phyloP scores from a whole-genome alignment of 2,888 invertebrate genomes.

The Eueremaeus valkanovi region DNA sequence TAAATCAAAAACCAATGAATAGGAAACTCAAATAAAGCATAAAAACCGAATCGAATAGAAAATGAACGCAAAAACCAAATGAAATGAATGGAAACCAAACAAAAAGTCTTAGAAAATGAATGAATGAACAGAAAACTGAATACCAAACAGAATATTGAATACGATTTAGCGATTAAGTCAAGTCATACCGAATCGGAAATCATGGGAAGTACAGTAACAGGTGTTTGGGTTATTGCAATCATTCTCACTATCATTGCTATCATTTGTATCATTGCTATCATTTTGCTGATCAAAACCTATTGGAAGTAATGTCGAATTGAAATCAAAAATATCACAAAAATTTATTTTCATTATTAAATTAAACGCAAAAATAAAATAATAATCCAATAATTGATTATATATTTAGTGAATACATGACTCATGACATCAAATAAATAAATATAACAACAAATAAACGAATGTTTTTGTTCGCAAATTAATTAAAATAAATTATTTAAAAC shows the following conservation, averaged over 20 bases:
- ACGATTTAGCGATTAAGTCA: background rate
- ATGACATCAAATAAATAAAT: background rate
- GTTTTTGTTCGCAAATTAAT: background rate
- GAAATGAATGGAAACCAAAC: background rate
- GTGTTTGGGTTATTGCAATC: slow-evolving; percentile 30
- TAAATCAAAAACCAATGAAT: background rate
- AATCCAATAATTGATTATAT: background rate
- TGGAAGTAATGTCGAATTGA: slow-evolving; percentile 5
- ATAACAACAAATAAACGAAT: background rate
- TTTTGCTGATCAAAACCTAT: slow-evolving; percentile 27
- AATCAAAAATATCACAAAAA: background rate
- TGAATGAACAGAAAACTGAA: background rate
- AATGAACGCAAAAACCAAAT: background rate
- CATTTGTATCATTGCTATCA: too few species aligned
- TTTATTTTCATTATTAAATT: background rate
- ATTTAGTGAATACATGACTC: background rate
- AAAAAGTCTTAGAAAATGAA: background rate
- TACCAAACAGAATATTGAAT: background rate
- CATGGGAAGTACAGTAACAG: slow-evolving; percentile 32
- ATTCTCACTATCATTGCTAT: slow-evolving; percentile 29
- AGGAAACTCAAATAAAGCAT: background rate
- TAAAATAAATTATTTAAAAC: background rate
- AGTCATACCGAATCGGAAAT: slow-evolving; percentile 27
- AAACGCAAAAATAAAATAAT: background rate
- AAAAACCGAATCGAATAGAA: background rate